A percentile compares a stretch with the other conserved stretches of the same genome.
These are phyloP conservation scores for Vanacampus margaritifer DNA, from an alignment of 2,113 vertebrate genomes.

Conservation along the genomic window DNA sequence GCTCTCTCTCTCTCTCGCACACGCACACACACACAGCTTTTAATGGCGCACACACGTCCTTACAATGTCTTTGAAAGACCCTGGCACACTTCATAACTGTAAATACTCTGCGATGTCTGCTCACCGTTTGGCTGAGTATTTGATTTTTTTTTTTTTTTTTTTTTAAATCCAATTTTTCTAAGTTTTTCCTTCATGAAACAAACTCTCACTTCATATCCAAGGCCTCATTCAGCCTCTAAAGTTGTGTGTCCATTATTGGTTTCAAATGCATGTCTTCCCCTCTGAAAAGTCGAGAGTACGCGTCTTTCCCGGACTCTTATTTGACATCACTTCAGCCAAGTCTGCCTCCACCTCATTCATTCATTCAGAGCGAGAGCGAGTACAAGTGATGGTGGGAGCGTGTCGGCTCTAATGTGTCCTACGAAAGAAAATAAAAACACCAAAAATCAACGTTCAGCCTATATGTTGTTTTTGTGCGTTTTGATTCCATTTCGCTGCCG, in stretches of 20 bases:
- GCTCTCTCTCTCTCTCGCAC: background rate
- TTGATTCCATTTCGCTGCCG: constrained; percentile 38
- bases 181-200: background rate
- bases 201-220: background rate
- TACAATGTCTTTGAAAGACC: constrained; percentile 46
- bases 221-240: background rate
- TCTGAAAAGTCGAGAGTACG: background rate
- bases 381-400: no score
- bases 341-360: background rate
- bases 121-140: background rate
- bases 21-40: constrained; percentile 28
- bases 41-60: constrained; percentile 26
- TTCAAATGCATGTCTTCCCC: background rate
- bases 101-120: constrained; percentile 50
- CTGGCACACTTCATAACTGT: constrained; percentile 58
- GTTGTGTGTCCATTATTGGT: background rate
- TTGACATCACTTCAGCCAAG: background rate
- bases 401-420: constrained; percentile 33
- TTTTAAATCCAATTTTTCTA: background rate
- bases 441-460: constrained; percentile 33
- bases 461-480: constrained; percentile 19
- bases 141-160: background rate
- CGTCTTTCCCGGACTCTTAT: background rate
- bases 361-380: background rate
- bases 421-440: constrained; percentile 37